A percentile compares a stretch with the other conserved stretches of the same genome.
These are phyloP conservation scores for Siphonodentalium dalli DNA, from an alignment of 2,888 invertebrate genomes.

Conservation along the genomic window DNA sequence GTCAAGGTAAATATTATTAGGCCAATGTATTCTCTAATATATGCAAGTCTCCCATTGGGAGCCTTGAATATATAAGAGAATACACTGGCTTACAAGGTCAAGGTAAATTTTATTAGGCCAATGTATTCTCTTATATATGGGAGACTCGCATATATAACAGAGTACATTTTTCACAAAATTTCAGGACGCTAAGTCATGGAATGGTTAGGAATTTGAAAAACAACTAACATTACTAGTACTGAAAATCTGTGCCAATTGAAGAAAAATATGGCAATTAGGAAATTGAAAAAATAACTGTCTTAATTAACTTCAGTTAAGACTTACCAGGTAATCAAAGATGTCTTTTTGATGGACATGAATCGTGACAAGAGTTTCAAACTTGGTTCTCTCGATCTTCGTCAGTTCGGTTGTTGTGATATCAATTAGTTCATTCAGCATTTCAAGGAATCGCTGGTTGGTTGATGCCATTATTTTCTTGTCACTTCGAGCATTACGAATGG, in stretches of 20 bases:
- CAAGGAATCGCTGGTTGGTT: constrained; percentile 92
- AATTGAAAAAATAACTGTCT: neutral
- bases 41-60: no score
- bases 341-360: constrained; percentile 98
- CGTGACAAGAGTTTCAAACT: constrained; percentile 95
- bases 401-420: constrained; percentile 94
- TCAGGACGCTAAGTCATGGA: no score
- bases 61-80: no score
- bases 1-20: no score
- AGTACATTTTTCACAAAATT: no score
- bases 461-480: constrained; percentile 95
- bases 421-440: constrained; percentile 89
- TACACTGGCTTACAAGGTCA: no score
- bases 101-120: no score
- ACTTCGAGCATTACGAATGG: constrained; percentile 85
- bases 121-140: no score
- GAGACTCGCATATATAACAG: no score
- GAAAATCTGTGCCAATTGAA: neutral
- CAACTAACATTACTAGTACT: neutral
- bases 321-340: constrained; percentile 93
- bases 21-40: no score
- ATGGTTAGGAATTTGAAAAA: neutral
- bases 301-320: constrained; percentile 32
- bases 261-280: no score
- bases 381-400: constrained; percentile 88